phyloP scores from a whole-genome alignment of 2,888 invertebrate genomes.

The Rhagophthalmus giganteus region DNA sequence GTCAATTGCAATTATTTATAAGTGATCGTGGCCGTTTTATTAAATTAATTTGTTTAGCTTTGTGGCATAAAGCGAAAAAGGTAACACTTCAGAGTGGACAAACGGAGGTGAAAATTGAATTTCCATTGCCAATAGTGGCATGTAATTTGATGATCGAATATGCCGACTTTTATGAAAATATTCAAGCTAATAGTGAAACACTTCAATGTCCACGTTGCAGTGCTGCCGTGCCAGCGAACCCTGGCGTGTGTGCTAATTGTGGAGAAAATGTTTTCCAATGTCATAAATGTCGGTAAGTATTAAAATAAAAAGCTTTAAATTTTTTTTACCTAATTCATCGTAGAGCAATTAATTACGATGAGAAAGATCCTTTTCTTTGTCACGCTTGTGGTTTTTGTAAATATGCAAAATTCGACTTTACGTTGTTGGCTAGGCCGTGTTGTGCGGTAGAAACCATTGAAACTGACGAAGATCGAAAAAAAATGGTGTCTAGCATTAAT shows the following conservation, averaged over 20 bases:
- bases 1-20: too few species aligned
- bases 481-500: slow-evolving; percentile 90
- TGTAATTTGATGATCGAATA: slow-evolving; percentile 99
- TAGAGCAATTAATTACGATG: slow-evolving; percentile 97
- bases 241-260: slow-evolving; percentile 95
- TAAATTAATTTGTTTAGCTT: too few species aligned
- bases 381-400: slow-evolving; percentile 99
- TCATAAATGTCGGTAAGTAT: slow-evolving; percentile 85
- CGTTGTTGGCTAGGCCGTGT: slow-evolving; percentile 85
- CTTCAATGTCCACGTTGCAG: slow-evolving; percentile 95
- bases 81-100: slow-evolving; percentile 88
- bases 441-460: slow-evolving; percentile 98
- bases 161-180: slow-evolving; percentile 95
- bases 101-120: slow-evolving; percentile 95
- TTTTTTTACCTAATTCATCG: slow-evolving; percentile 1
- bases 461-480: slow-evolving; percentile 94
- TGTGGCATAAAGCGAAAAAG: slow-evolving; percentile 97
- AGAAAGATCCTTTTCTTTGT: slow-evolving; percentile 98
- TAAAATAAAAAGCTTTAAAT: neutral
- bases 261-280: slow-evolving; percentile 99
- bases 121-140: slow-evolving; percentile 94
- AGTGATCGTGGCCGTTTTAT: too few species aligned
- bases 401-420: slow-evolving; percentile 98
- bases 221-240: slow-evolving; percentile 94
- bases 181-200: slow-evolving; percentile 90